Conservation (phyloP, 2,113 vertebrate genomes). For the human (Homo sapiens) region DNA sequence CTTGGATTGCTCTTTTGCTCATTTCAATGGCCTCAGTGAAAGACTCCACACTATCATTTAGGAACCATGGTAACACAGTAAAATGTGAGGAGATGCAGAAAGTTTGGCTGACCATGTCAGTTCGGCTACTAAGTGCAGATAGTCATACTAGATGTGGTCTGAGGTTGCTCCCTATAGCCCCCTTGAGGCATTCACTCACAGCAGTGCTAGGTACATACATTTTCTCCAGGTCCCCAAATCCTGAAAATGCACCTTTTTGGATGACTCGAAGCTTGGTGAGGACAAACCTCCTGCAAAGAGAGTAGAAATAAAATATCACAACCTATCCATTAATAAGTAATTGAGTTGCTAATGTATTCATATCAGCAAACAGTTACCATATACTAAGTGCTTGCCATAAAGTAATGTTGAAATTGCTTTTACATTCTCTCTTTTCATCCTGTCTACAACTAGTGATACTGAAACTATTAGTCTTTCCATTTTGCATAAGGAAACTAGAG, state of each 20-base stretch:
- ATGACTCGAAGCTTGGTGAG: conserved; percentile 87
- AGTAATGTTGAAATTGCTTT: background rate
- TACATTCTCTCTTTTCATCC: background rate
- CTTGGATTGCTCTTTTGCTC: background rate
- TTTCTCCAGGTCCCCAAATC: conserved; percentile 87
- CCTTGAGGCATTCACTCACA: background rate
- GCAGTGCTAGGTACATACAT: conserved; percentile 84
- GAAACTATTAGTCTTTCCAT: background rate
- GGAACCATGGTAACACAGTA: background rate
- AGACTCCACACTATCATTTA: background rate
- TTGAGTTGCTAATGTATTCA: background rate
- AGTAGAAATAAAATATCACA: conserved; percentile 68
- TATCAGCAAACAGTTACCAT: background rate
- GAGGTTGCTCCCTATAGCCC: background rate
- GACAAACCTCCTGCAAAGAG: conserved; percentile 87
- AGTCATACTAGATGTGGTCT: background rate
- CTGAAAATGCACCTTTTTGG: conserved; percentile 85
- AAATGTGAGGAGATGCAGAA: background rate
- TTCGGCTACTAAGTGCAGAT: background rate
- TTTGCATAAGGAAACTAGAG: background rate
- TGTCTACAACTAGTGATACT: background rate
- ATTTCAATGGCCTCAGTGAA: background rate
- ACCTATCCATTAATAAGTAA: background rate
- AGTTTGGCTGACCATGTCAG: background rate
- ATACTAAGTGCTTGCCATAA: background rate